Conservation (phyloP, 1,140 invertebrate genomes). For the Scaptomyza pallida region DNA sequence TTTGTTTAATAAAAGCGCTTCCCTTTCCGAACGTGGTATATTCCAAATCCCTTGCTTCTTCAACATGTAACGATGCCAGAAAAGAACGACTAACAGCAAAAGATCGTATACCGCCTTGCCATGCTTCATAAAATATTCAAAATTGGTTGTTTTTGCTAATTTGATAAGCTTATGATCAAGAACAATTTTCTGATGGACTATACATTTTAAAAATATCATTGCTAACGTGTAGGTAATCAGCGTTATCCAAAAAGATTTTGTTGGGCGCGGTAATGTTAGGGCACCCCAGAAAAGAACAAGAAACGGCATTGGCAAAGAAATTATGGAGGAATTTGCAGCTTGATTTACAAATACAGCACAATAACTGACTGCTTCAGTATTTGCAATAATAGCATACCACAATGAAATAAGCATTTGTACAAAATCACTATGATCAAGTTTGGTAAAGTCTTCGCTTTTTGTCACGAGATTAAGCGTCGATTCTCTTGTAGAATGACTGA, state of each 20-base stretch:
- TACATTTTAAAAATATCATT: constrained; percentile 95
- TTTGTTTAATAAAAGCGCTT: constrained; percentile 17
- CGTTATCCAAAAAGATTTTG: constrained; percentile 98
- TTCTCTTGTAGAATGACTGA: constrained; percentile 7
- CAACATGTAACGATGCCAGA: constrained; percentile 94
- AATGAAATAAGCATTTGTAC: constrained; percentile 86
- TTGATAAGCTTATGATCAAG: constrained; percentile 88
- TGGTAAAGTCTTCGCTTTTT: constrained; percentile 46
- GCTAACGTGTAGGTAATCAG: constrained; percentile 98
- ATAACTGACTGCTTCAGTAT: constrained; percentile 97
- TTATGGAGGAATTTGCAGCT: constrained; percentile 89
- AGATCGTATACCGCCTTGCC: constrained; percentile 96
- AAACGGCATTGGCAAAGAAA: constrained; percentile 95
- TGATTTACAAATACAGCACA: constrained; percentile 97
- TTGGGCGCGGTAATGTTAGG: constrained; percentile 96
- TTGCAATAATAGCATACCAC: constrained; percentile 93
- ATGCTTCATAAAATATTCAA: constrained; percentile 93
- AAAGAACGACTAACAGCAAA: constrained; percentile 94
- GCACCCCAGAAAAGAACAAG: constrained; percentile 99
- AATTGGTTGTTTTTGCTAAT: constrained; percentile 90
- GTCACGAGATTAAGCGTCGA: neutral
- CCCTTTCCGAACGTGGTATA: constrained; percentile 30
- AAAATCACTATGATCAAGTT: constrained; percentile 59
- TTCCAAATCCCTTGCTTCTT: constrained; percentile 73
- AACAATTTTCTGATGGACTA: constrained; percentile 97